Base-by-base conservation (phyloP, 2,797 vertebrate genomes). In the Enteromius paludinosus region DNA sequence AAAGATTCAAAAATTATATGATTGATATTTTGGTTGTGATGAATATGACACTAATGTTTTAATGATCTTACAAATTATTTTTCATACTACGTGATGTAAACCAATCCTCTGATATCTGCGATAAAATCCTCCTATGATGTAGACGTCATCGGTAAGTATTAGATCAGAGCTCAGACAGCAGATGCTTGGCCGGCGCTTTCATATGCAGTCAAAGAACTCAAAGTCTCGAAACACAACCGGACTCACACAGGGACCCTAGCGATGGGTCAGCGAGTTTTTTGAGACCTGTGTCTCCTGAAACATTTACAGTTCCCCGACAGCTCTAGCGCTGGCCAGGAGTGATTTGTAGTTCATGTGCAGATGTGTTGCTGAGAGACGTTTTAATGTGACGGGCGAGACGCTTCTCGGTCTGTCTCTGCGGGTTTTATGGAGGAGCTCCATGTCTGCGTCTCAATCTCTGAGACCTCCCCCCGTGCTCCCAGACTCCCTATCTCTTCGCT, bases 401-500 rank as follows among this genome's bases (percentile, higher is more conserved):
- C 54, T 82, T 83, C 80, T 85, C 75, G 81, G 84, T 83, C 84
- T 88, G 85, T 87, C 86, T 87, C 84, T 17, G 49, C 35, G 72
- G 86, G 71, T 87, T 87, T 87, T 85, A 87, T 87, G 84, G 85
- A 83, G 81, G 78, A 71, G 89, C 94, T 92, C 93, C 79, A 69
- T 81, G 84, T 87, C 80, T 87, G 78, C 41, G 73, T 83, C 87
- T 83, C 80, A 56, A 83, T 86, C 79, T 83, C 81, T 41, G 59
- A 86, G 81, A 85, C 82, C 84, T 77, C 59, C 75, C 70, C 74
- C 83, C 68, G 91, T 94, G 95, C 66, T 88, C 86, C 80, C 85
- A 77, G 81, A 73, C 83, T 93, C 94, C 91, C 91, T 86, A 89
- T 93, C 91, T 82, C 92, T 95, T 93, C 93, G 93, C 95, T 96